Evolutionary conservation across 2,797 vertebrate genomes (phyloP).

Genomic region (Pseudochromis fuscus): DNA sequence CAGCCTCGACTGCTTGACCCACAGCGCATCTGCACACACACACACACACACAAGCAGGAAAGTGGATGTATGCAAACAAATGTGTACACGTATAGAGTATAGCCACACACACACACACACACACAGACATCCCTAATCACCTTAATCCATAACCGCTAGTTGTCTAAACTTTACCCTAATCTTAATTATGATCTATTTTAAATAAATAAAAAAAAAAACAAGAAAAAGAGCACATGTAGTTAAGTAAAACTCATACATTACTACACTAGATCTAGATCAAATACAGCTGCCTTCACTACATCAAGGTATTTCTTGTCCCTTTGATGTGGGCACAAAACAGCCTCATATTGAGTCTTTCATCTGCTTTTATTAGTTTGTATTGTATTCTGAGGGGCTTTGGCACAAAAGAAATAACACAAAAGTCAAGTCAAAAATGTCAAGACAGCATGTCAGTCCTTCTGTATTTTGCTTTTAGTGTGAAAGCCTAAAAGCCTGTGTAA

Average conservation of each 20-base stretch:
- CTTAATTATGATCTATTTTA: too few species aligned
- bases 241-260: background rate
- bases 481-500: background rate
- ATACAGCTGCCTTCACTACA: conserved; percentile 28
- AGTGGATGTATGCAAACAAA: background rate
- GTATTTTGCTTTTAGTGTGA: background rate
- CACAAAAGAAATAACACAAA: conserved; percentile 24
- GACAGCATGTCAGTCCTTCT: background rate
- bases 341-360: conserved; percentile 1
- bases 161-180: too few species aligned
- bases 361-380: conserved; percentile 11
- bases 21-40: background rate
- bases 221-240: background rate
- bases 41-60: background rate
- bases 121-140: too few species aligned
- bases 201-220: too few species aligned
- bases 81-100: background rate
- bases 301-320: conserved; percentile 7
- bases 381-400: conserved; percentile 20
- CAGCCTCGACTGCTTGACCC: conserved; percentile 43
- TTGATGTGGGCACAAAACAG: conserved; percentile 4
- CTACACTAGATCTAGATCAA: conserved; percentile 8
- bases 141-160: too few species aligned
- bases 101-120: background rate
- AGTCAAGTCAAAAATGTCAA: conserved; percentile 2